Conservation (phyloP, 92 coral and sea anemone species). For the Micromussa lordhowensis region DNA sequence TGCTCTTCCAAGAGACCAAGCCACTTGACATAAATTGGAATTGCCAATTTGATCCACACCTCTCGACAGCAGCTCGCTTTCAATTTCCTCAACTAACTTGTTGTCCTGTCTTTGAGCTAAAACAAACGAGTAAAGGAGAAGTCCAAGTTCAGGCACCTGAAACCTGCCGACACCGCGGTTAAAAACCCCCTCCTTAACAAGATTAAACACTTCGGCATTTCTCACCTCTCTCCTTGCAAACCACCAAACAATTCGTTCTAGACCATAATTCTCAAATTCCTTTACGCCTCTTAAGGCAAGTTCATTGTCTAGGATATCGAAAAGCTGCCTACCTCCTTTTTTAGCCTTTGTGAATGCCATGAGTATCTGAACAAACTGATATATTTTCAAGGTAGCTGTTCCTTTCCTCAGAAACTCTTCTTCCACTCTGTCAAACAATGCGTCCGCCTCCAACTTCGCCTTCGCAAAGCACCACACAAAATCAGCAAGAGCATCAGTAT, state of each 20-base stretch:
- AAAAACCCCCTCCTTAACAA: neutral
- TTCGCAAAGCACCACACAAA: constrained; percentile 15
- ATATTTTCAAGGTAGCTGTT: neutral
- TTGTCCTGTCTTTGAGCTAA: neutral
- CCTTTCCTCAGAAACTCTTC: neutral
- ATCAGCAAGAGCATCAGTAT: no score
- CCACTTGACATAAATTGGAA: no score
- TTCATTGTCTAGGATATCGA: no score
- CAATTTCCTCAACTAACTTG: no score
- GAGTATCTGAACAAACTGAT: neutral
- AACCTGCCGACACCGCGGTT: constrained; percentile 1
- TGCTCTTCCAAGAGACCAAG: no score
- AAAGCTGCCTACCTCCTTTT: neutral
- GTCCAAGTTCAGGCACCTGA: neutral
- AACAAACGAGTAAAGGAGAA: neutral
- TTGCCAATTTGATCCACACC: no score
- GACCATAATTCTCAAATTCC: neutral
- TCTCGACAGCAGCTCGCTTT: no score
- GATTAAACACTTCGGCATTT: constrained; percentile 13
- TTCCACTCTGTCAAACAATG: constrained; percentile 7
- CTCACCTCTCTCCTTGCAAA: neutral
- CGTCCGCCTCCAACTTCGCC: neutral
- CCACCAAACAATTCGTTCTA: neutral
- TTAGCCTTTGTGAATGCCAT: constrained; percentile 13
- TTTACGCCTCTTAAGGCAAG: neutral